These are phyloP conservation scores for Xiphophorus birchmanni DNA, from an alignment of 2,797 vertebrate genomes.

Conservation along the genomic window DNA sequence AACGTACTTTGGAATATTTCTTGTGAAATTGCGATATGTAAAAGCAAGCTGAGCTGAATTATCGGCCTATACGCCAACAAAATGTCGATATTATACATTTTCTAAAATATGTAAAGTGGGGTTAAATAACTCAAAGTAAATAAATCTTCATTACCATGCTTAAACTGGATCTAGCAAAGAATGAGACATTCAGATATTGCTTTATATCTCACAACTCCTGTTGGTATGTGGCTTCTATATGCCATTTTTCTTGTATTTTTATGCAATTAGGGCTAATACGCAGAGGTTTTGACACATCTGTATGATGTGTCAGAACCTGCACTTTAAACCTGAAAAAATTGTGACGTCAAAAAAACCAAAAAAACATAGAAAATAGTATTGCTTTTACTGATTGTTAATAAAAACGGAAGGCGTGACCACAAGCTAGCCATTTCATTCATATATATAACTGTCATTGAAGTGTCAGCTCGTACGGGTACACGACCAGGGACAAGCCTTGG, in stretches of 20 bases:
- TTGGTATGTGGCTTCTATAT: no score
- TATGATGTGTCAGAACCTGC: not conserved
- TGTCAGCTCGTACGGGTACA: conserved; percentile 6
- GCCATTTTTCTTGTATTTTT: not conserved
- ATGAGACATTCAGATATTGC: not conserved
- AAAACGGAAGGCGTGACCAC: not conserved
- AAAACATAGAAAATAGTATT: not conserved
- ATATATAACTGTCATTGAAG: conserved; percentile 42
- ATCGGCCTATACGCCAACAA: not conserved
- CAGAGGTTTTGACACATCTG: not conserved
- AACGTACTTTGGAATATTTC: not conserved
- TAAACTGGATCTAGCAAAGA: not conserved
- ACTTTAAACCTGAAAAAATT: not conserved
- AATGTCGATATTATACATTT: not conserved
- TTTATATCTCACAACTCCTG: not conserved
- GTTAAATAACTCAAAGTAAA: not conserved
- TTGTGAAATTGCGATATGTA: not conserved
- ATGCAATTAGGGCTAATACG: not conserved
- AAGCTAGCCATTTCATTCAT: conserved; percentile 31
- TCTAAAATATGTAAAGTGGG: not conserved
- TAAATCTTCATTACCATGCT: not conserved
- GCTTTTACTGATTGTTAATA: not conserved
- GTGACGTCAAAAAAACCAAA: not conserved
- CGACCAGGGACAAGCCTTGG: not conserved
- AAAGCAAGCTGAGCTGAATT: not conserved